Base-by-base conservation (phyloP, 2,888 invertebrate species). In the Orchestes rusci region DNA sequence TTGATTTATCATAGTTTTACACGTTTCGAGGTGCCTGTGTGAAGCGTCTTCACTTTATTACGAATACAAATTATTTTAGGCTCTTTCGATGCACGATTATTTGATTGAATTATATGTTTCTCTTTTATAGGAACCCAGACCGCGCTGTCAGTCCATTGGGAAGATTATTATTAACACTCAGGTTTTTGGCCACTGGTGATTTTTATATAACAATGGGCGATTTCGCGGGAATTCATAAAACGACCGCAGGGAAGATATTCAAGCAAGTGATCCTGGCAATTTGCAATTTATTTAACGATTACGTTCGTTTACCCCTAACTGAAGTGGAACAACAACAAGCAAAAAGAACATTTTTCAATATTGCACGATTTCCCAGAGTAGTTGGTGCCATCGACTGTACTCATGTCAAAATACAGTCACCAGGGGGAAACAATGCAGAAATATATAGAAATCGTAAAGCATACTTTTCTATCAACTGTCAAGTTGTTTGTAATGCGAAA, bases 291-390 rank as follows among this genome's bases (percentile, higher is more conserved):
- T 7, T 32, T 13, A 27, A 16, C 7, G 13, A 39, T 41, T 36
- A 48, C 32, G 43, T 47, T 3, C 39, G 48, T 36, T 44, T 55
- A 45, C 41, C 44, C 28, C 30, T 10, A 19, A 45, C 23, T 17
- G 30, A 32, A 12, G 39, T 40, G 8, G 46, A 46, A 45, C 38
- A 52, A 30, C 12, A 38, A 35, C 17, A 27, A 30, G 19, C 30
- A 16, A 35, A 45, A 12, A 18, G 20, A 18, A 31, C 37, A 10
- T 56, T 56, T 50, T 54, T 48, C 31, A 30, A 39, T 19, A 54
- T 56, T 12, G 53, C 49, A 30, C 16, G 45, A 30, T 56, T 57
- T 48, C 50, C 57, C 13, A 46, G 23, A 19, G 19, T 13, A n/a
- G 20, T 40, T 4, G 40, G 40, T 2, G 40, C 40, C n/a, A 3